These are phyloP conservation scores for Euwallacea fornicatus DNA, from an alignment of 1,140 invertebrate genomes.

Conservation along the genomic window DNA sequence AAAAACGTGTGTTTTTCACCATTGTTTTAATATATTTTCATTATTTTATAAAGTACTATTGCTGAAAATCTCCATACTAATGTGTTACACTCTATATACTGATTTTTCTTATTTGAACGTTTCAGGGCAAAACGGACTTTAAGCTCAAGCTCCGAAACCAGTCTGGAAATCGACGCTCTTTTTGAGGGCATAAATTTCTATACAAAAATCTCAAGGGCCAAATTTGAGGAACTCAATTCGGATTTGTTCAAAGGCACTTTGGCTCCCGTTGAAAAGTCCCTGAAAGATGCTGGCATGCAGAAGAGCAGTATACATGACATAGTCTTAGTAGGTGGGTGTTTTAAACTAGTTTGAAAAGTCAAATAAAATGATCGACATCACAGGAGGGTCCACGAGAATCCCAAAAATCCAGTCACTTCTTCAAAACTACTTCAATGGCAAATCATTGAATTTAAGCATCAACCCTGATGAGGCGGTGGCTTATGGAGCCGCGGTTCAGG, in stretches of 20 bases:
- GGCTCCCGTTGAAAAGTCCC: constrained; percentile 66
- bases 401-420: constrained; percentile 66
- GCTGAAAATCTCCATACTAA: background rate
- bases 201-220: constrained; percentile 62
- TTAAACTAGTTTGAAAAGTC: background rate
- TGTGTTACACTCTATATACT: too few relatives aligned
- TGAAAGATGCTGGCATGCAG: constrained; percentile 74
- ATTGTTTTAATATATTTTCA: background rate
- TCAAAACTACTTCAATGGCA: constrained; percentile 66
- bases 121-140: constrained; percentile 73
- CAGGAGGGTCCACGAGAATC: constrained; percentile 71
- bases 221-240: constrained; percentile 66
- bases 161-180: constrained; percentile 74
- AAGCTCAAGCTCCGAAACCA: constrained; percentile 74
- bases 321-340: constrained; percentile 64
- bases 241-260: constrained; percentile 65
- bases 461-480: constrained; percentile 70
- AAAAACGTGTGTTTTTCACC: too few relatives aligned
- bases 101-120: background rate
- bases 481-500: constrained; percentile 68
- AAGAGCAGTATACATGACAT: constrained; percentile 74
- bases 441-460: constrained; percentile 66
- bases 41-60: background rate
- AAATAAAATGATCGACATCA: background rate
- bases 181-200: constrained; percentile 71